These are phyloP conservation scores for Ophioninae sp. DNA, from an alignment of 2,888 invertebrate species.

Conservation along the genomic window DNA sequence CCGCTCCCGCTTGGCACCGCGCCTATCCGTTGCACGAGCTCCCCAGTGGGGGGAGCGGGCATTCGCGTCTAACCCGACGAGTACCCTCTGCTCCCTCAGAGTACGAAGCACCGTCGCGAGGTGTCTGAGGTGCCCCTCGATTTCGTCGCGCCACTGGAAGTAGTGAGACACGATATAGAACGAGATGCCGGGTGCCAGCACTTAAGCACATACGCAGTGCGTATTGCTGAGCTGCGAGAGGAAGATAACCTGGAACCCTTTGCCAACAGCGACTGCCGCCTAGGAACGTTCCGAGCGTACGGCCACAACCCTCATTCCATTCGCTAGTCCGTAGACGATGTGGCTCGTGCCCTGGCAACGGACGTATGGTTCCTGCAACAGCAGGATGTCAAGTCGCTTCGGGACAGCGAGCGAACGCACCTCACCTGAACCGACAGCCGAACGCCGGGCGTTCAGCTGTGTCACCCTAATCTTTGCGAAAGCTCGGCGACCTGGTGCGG, in stretches of 20 bases:
- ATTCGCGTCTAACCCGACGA: conserved; percentile 46
- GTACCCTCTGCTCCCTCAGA: conserved; percentile 47
- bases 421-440: conserved; percentile 11
- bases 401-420: conserved; percentile 13
- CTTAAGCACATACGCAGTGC: not conserved
- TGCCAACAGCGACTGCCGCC: conserved; percentile 29
- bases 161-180: conserved; percentile 53
- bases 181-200: conserved; percentile 36
- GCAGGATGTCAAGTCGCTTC: conserved; percentile 49
- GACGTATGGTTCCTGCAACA: conserved; percentile 58
- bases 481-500: no score
- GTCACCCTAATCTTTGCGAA: no score
- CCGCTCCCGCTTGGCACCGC: conserved; percentile 14
- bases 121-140: conserved; percentile 49
- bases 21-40: conserved; percentile 3
- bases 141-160: conserved; percentile 52
- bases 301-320: conserved; percentile 14
- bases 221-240: conserved; percentile 39
- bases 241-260: conserved; percentile 26
- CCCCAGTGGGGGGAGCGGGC: conserved; percentile 41
- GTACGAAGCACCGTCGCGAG: conserved; percentile 45
- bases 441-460: no score
- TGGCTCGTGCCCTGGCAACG: conserved; percentile 4
- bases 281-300: not conserved
- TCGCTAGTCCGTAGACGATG: conserved; percentile 26